Conservation (phyloP, 2,113 vertebrate species). For the Aleadryas rufinucha region DNA sequence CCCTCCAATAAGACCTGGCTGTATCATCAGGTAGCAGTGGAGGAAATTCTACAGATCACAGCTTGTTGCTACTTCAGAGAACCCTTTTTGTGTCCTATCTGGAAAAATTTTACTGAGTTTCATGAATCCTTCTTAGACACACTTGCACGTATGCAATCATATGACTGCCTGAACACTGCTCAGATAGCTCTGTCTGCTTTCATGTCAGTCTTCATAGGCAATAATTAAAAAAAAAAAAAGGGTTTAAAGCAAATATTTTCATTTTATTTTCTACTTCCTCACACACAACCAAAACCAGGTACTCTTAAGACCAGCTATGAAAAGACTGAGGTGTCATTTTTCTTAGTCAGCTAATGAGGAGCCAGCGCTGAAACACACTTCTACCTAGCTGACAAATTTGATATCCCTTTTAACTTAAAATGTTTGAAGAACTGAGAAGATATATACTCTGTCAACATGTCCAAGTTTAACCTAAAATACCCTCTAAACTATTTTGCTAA, state of each 20-base stretch:
- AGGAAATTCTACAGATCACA: neutral
- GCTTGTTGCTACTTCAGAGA: neutral
- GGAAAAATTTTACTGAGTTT: neutral
- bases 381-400: neutral
- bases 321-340: neutral
- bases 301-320: neutral
- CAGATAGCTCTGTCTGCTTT: neutral
- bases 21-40: neutral
- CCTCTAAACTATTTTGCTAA: neutral
- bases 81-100: neutral
- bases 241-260: neutral
- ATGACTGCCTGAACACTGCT: neutral
- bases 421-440: neutral
- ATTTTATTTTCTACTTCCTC: neutral
- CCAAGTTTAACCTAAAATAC: slow-evolving; percentile 20
- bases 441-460: neutral
- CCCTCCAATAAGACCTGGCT: accelerated
- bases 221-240: neutral
- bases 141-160: neutral
- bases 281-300: neutral
- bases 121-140: neutral
- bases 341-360: neutral
- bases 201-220: neutral
- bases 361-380: neutral
- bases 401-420: neutral